Percentiles rank a stretch among this genome's conserved stretches.
phyloP scores from a whole-genome alignment of 1,140 invertebrate species.

The Oncopodura yosiiana region DNA sequence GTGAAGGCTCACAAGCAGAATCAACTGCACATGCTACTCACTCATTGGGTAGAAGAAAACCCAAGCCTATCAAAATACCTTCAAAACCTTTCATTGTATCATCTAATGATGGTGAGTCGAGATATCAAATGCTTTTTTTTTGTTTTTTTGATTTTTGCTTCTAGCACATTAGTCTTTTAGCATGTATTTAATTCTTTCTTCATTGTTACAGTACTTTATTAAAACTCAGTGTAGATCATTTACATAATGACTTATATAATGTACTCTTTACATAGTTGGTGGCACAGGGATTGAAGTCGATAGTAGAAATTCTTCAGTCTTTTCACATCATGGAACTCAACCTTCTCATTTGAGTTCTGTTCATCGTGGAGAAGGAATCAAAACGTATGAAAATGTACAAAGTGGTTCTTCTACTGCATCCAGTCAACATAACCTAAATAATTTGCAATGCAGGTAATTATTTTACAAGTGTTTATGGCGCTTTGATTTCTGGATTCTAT shows the following conservation, averaged over 20 bases:
- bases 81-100: constrained; percentile 40
- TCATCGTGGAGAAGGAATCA: not conserved
- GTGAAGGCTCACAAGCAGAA: constrained; percentile 16
- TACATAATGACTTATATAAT: not conserved
- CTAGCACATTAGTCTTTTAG: no score
- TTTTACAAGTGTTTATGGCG: not conserved
- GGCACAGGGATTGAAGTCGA: constrained; percentile 19
- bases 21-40: constrained; percentile 23
- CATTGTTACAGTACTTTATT: no score
- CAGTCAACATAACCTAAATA: constrained; percentile 31
- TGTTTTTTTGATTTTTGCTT: not conserved
- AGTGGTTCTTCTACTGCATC: constrained; percentile 31
- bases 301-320: constrained; percentile 16
- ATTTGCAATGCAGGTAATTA: constrained; percentile 19
- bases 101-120: constrained; percentile 20
- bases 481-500: no score
- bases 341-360: not conserved
- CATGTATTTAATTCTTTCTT: no score
- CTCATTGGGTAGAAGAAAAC: constrained; percentile 44
- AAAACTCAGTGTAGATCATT: not conserved
- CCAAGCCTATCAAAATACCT: constrained; percentile 54
- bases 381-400: constrained; percentile 25
- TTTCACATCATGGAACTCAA: not conserved
- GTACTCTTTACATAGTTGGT: not conserved
- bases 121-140: not conserved